Base-by-base conservation (phyloP, 1,140 invertebrate genomes). In the Drosophila pachea region DNA sequence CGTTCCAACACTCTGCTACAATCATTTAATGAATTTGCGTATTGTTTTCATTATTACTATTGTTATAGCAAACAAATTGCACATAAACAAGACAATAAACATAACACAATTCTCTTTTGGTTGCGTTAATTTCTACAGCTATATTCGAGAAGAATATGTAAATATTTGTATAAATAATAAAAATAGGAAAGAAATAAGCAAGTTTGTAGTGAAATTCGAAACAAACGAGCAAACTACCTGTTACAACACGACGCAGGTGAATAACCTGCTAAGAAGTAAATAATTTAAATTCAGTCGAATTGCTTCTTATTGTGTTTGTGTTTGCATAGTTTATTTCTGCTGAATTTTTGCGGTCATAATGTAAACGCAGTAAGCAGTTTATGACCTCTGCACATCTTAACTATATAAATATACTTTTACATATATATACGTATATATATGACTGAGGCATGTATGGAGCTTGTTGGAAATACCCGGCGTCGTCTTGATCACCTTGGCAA, bases 401-500 rank as follows among this genome's bases (percentile, higher is more conserved):
- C 0, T 38, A 40, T 22, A 8, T 12, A n/a, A 40, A 38, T 36
- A 53, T 53, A 7, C 29, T 38, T 48, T 45, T 36, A 42, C 45
- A 31, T 60, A 9, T 35, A 47, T 32, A 42, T 31, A 29, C 32
- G 7, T 33, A 35, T 22, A 6, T 45, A 45, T n/a, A 11, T 48
- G 66, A 11, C 14, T 16, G 8, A n/a, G 31, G 35, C 45, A 50
- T 14, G 45, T 69, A 56, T 56, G 49, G 38, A 56, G 48, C 42
- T 54, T 12, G 35, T 66, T 86, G 59, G 49, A 74, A 74, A 61
- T 65, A 81, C 63, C 60, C 45, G 63, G 50, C 35, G 69, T 65
- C 40, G 73, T 62, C 66, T 81, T 67, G 81, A 69, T 86, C 45
- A 84, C 81, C 81, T 82, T 82, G 78, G 69, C 70, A 83, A 81